A percentile compares a stretch with the other conserved stretches of the same genome.
Conservation (phyloP, 2,113 vertebrate species). For the Cynoglossus semilaevis region DNA sequence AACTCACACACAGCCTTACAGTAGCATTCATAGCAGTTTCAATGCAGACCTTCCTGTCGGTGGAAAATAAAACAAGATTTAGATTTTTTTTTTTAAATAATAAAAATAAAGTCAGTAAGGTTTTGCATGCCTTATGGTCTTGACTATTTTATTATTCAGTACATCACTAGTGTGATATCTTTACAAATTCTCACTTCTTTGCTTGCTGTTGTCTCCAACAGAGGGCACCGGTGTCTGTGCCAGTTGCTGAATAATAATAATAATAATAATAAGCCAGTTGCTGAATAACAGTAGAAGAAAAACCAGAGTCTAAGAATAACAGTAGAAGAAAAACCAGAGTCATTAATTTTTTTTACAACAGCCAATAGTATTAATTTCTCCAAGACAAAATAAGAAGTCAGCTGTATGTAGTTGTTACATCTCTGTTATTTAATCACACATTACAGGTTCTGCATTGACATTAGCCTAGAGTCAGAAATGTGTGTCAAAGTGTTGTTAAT, state of each 20-base stretch:
- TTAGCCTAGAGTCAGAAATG: slow-evolving; percentile 37
- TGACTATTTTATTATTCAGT: too few species aligned
- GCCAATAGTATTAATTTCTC: rapidly evolving
- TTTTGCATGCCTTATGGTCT: too few species aligned
- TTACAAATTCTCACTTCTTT: too few species aligned
- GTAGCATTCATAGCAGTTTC: too few species aligned
- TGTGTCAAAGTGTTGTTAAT: not conserved
- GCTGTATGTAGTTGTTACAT: slow-evolving; percentile 3
- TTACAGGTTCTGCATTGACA: not conserved
- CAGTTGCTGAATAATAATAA: too few species aligned
- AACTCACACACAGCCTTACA: not conserved
- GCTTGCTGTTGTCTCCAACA: not conserved
- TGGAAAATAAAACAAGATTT: too few species aligned
- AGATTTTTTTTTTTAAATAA: too few species aligned
- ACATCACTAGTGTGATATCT: too few species aligned
- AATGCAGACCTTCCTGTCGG: too few species aligned
- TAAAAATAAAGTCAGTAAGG: too few species aligned
- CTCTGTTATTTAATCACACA: not conserved
- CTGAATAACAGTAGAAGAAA: not conserved
- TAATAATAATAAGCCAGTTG: too few species aligned
- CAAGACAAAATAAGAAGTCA: not conserved
- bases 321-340: not conserved
- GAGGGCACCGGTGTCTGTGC: not conserved
- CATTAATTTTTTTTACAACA: not conserved
- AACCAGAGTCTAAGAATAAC: not conserved